These are phyloP conservation scores for Hyles lineata DNA, from an alignment of 2,888 invertebrate genomes.

Conservation along the genomic window DNA sequence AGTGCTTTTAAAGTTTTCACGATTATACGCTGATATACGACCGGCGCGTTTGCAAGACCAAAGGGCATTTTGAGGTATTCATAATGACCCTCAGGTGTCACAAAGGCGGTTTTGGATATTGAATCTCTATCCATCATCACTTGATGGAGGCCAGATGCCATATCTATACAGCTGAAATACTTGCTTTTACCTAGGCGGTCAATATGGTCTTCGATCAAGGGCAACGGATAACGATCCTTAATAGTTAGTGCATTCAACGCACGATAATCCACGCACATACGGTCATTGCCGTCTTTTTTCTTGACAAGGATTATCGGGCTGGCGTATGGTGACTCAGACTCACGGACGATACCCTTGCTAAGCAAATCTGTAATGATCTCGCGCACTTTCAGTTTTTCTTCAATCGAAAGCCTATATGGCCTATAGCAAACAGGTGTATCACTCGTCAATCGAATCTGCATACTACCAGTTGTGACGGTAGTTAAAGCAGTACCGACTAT, in stretches of 20 bases:
- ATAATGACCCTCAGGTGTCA: too few species aligned
- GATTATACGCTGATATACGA: conserved; percentile 22
- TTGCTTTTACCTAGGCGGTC: conserved; percentile 41
- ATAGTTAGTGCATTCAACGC: conserved; percentile 39
- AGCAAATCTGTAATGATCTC: conserved; percentile 34
- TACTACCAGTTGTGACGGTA: conserved; percentile 44
- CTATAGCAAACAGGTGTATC: conserved; percentile 36
- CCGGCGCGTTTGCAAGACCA: conserved; percentile 29
- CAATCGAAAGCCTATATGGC: conserved; percentile 34
- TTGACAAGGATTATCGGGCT: too few species aligned
- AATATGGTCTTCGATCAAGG: conserved; percentile 37
- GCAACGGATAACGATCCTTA: conserved; percentile 26
- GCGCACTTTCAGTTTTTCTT: conserved; percentile 30
- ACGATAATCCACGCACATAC: too few species aligned
- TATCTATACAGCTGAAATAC: conserved; percentile 35
- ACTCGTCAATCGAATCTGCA: conserved; percentile 42
- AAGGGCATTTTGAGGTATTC: conserved; percentile 25
- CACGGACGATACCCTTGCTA: conserved; percentile 23
- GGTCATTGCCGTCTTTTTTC: too few species aligned
- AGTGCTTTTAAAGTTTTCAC: conserved; percentile 16
- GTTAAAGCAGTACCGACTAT: conserved; percentile 42
- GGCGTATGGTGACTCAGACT: too few species aligned
- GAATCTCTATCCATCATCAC: too few species aligned
- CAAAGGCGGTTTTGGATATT: too few species aligned
- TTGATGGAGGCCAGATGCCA: conserved; percentile 51